Evolutionary conservation across 1,140 invertebrate species (phyloP), one percentile per base, ranked within the genome.

Genomic region (Lucilia cuprina): DNA sequence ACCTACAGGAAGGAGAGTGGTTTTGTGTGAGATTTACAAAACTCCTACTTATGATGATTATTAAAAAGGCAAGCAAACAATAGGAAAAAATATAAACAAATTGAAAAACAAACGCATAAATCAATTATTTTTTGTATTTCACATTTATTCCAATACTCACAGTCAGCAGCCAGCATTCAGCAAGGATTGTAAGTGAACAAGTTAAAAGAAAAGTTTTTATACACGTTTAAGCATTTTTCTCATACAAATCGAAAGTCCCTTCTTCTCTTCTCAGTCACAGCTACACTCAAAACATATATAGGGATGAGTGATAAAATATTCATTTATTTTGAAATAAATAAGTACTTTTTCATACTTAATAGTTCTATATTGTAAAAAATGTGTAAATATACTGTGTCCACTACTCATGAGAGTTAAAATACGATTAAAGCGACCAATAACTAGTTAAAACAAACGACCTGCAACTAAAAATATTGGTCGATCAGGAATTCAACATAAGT

Each of bases 61-160:
- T 75, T 77, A 41, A 34, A 74, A 77, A 77, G 74, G 34, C 74
- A 77, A 41, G 34, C 17, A 17, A 77, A 77, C 74, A 77, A 77
- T 34, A 77, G n/a, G 13, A 75, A 77, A n/a, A 75, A 34, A 75
- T 21, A 75, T 75, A 77, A 77, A 41, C 30, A 77, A 77, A 77
- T 77, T 77, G 74, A 77, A 77, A 77, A 77, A 35, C 74, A 77
- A 77, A 77, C 74, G 74, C 74, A 77, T 77, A 77, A 77, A 77
- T 77, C 74, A 77, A 77, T 77, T 77, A 77, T 41, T 77, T 77
- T 30, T 35, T 41, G 25, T 55, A 41, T 41, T 41, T 41, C 7
- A 41, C 10, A 41, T 41, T 41, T 41, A 41, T 41, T 41, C 12
- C 50, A 12, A 13, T 14, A 55, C 50, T 55, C 12, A 5, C 17